Base-by-base conservation (phyloP, 2,888 invertebrate genomes). In the Protophormia terraenovae region DNA sequence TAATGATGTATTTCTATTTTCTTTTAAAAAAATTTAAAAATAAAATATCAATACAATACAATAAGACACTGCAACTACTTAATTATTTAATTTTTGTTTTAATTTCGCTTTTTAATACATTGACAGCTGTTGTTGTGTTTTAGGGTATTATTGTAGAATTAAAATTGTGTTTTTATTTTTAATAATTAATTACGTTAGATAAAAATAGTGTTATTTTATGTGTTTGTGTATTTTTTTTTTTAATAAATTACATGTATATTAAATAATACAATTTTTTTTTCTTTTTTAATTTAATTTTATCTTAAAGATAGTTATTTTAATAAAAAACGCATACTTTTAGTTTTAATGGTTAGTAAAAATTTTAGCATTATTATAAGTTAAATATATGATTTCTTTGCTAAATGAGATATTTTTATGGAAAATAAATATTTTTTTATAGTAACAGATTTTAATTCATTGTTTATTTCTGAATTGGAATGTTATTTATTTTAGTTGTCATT, bases 11-110 rank as follows among this genome's bases (percentile, higher is more conserved):
- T 66, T 76, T 29, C 10, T 72, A 16, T 38, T 32, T 38, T 22
- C 0, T 41, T 38, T 45, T 73, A 14, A 22, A 47, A 75, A 50
- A 73, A 62, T 50, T n/a, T n/a, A n/a, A n/a, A n/a, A 29, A 29
- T 62, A 32, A 47, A 29, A 58, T 58, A 19, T 16, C 12, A 10
- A 53, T 76, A 69, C 12, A 10, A 53, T 76, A 69, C 19, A 64
- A 58, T 77, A 83, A 83, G 82, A 83, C 82, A 83, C 82, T 60
- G 67, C 29, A 67, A 81, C 75, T 82, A 69, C 53, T 75, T 22
- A 72, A 19, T 75, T 47, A 14, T 14, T 19, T 38, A 14, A 38
- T 58, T 58, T 29, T 29, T n/a, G 58, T 7, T 2, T 27, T 5
- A 45, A 64, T 12, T 29, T 45, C 19, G 55, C 24, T 72, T 41